Base-by-base conservation (phyloP, 2,888 invertebrate genomes). In the Pristionchus japonicus region DNA sequence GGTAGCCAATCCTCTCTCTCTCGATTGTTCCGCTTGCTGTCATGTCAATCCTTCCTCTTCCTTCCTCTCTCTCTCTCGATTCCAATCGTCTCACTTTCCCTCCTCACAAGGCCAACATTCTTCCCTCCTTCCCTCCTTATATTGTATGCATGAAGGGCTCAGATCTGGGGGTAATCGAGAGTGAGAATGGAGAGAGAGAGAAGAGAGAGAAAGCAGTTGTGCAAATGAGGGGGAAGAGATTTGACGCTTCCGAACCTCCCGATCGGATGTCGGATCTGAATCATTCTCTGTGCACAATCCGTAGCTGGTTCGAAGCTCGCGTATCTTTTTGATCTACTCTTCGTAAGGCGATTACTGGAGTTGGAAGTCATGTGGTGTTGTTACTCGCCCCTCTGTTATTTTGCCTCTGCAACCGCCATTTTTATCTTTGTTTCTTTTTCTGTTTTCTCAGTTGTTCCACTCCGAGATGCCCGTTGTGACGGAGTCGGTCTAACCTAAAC, bases 11-110 rank as follows among this genome's bases (percentile, higher is more conserved):
- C 47, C 70, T 34, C 15, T 7, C 27, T 15, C 27, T 70, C 31
- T 70, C 47, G 77, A 77, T 77, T 77, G 77, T 77, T 77, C 77
- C 74, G 37, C 40, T 40, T 74, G 40, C 77, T 77, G 77, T 77
- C 77, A 77, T 77, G 43, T 77, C 77, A 77, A 77, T 77, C 77
- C 47, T n/a, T n/a, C n/a, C n/a, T n/a, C 9, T 17, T 27, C n/a
- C 43, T 47, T 43, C 31, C 43, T 77, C 70, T 80, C 57, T 47
- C 15, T 43, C 80, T 40, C 27, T 47, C 82, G 17, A 7, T 49
- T 80, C 49, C 34, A n/a, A 27, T 49, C 52, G 6, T 49, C 49
- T 80, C 80, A n/a, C 80, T 80, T 47, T 80, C 82, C 23, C 82
- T 47, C 70, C 70, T 70, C 77, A 77, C 77, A 77, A 77, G 77